Conservation (phyloP, 2,888 invertebrate species). For the Chironomus riparius region DNA sequence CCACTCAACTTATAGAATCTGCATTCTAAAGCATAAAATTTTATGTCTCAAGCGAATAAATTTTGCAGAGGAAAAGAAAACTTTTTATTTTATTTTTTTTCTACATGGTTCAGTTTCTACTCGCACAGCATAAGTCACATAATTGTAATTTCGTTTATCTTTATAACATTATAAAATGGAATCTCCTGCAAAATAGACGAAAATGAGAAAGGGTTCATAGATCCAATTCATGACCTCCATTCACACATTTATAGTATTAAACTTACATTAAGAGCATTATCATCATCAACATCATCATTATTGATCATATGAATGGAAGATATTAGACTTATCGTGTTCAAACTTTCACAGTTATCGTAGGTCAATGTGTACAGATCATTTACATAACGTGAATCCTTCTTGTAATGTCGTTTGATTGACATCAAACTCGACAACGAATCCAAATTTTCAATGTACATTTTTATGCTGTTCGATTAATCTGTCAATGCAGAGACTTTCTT, state of each 20-base stretch:
- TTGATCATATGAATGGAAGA: not conserved
- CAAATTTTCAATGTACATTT: conserved; percentile 24
- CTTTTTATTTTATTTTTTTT: too few species aligned
- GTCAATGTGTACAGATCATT: conserved; percentile 77
- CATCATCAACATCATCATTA: not conserved
- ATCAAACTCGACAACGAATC: conserved; percentile 39
- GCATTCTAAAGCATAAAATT: not conserved
- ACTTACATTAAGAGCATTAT: conserved; percentile 5
- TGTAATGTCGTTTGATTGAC: conserved; percentile 64
- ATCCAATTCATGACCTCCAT: too few species aligned
- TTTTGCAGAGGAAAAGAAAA: too few species aligned
- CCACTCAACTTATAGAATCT: not conserved
- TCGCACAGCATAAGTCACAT: not conserved
- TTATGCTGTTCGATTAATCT: not conserved
- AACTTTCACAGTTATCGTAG: conserved; percentile 70
- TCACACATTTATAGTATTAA: too few species aligned
- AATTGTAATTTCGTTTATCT: not conserved
- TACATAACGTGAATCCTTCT: conserved; percentile 76
- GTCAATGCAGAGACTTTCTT: not conserved
- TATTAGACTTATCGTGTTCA: conserved; percentile 41
- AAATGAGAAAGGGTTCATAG: too few species aligned
- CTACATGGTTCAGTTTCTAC: not conserved
- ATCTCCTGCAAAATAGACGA: too few species aligned
- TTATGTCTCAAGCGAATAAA: too few species aligned
- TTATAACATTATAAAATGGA: too few species aligned